Base-by-base conservation (phyloP, 1,140 invertebrate genomes). In the Scaptomyza montana region DNA sequence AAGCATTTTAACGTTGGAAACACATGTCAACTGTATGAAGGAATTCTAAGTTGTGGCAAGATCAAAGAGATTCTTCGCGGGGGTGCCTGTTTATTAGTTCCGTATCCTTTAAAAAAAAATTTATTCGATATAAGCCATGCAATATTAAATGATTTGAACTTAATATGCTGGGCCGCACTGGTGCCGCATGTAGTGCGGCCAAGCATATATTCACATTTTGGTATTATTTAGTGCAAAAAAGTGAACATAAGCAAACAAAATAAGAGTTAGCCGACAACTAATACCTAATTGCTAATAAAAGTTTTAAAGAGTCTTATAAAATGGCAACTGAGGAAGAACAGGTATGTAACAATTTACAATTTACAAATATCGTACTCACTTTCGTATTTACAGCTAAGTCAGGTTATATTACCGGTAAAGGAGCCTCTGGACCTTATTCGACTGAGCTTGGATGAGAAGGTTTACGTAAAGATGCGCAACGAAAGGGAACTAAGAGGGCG, bases 401-500 rank as follows among this genome's bases (percentile, higher is more conserved):
- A 96, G 73, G 94, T 96, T 33, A 96, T 97, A 92, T 96, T 97
- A 59, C 96, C 97, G 59, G 97, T 99, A 1, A 99, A 99, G 93
- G 98, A 99, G 92, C 99, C 99, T 0, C 92, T 99, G 25, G 99
- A 99, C 94, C 93, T 99, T 21, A 98, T 99, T 75, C 94, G 98
- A 68, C 93, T 99, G 3, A 99, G 98, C 93, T 94, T 99, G 73
- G 98, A 99, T 93, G 98, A 99, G 93, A 95, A 97, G 86, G 99
- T 99, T 90, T 99, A 99, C 91, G 98, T 99, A 0, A 99, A 99
- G 94, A 99, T 99, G 98, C 94, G 98, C 62, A 99, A 99, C 93
- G 98, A 99, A 90, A 93, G 99, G 67, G 98, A 99, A 93, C 93
- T 99, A 12, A 93, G 97, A 69, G 99, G 99, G 28, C 94, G 97